Conservation (phyloP, 1,140 invertebrate species). For the Drosophila ironensis region DNA sequence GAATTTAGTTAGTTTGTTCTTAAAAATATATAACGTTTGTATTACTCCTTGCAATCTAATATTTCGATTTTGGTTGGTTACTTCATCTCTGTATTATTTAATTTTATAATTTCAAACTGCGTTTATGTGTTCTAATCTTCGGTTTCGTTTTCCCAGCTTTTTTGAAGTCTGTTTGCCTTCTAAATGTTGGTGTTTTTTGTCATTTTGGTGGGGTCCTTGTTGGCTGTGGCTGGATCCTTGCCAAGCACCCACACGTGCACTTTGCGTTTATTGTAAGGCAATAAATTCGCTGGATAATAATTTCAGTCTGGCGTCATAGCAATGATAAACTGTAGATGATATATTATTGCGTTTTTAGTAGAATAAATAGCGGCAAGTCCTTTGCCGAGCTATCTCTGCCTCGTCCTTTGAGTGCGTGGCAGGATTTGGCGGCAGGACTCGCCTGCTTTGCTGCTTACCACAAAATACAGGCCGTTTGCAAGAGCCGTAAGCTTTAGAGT, state of each 20-base stretch:
- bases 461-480: conserved; percentile 40
- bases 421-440: conserved; percentile 37
- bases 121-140: too few species aligned
- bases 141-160: not conserved
- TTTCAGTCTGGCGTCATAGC: conserved; percentile 81
- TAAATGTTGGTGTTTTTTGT: conserved; percentile 46
- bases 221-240: conserved; percentile 21
- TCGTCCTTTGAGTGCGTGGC: conserved; percentile 15
- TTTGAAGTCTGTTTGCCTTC: conserved; percentile 22
- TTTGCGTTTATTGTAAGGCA: conserved; percentile 76
- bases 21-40: too few species aligned
- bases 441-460: conserved; percentile 35
- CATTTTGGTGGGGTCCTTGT: conserved; percentile 14
- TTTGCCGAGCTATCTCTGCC: not conserved
- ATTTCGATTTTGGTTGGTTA: too few species aligned
- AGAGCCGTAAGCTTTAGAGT: conserved; percentile 40
- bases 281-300: conserved; percentile 81
- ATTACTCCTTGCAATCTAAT: too few species aligned
- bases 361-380: conserved; percentile 68
- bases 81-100: too few species aligned
- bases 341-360: conserved; percentile 80
- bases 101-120: too few species aligned
- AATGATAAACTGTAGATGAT: conserved; percentile 82
- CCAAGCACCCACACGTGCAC: conserved; percentile 42
- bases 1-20: too few species aligned